Evolutionary conservation across 2,113 vertebrate species (phyloP).

Genomic region (Centropus bengalensis): DNA sequence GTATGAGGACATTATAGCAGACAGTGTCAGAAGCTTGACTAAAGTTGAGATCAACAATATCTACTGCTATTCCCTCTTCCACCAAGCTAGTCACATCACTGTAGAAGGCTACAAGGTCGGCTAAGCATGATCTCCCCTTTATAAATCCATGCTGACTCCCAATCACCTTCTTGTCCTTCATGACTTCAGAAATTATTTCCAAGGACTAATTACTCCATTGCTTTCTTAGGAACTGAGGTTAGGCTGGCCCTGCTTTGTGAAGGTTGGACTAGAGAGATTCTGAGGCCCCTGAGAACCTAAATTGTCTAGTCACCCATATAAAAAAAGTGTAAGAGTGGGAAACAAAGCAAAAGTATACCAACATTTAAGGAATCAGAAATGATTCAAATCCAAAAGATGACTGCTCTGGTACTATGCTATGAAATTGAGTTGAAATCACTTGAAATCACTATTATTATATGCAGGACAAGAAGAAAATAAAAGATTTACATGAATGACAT

Average conservation of each 20-base stretch:
- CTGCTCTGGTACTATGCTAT: background rate
- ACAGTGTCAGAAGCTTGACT: background rate
- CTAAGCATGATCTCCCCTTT: background rate
- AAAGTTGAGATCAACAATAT: background rate
- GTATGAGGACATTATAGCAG: background rate
- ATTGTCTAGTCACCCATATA: background rate
- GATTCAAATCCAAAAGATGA: background rate
- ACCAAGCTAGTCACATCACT: background rate
- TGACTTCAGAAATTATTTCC: background rate
- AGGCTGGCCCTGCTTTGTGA: background rate
- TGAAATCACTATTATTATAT: rapidly evolving
- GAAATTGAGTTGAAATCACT: rapidly evolving
- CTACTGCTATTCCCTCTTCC: background rate
- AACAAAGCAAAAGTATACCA: background rate
- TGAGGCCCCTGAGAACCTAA: background rate
- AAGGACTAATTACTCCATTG: background rate
- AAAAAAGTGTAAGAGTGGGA: background rate
- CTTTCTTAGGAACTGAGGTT: background rate
- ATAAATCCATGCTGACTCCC: background rate
- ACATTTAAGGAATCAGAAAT: background rate
- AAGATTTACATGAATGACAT: background rate
- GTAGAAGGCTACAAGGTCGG: background rate
- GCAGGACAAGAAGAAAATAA: background rate
- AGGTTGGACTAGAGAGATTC: background rate
- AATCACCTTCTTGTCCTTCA: background rate